These are phyloP conservation scores for Hofmannophila pseudospretella DNA, from an alignment of 2,888 invertebrate species.

Conservation along the genomic window DNA sequence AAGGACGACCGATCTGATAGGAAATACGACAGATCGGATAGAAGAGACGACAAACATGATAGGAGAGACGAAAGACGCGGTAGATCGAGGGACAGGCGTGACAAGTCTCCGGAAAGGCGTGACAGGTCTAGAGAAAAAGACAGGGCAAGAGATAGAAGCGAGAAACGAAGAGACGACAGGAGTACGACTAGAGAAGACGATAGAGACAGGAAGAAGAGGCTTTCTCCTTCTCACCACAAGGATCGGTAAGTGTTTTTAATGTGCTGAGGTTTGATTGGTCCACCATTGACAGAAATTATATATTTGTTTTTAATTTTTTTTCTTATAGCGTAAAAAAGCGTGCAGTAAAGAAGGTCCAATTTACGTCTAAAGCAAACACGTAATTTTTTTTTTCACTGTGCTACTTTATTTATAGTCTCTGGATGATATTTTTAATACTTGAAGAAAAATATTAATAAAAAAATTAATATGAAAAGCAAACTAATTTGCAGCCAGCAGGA, in stretches of 20 bases:
- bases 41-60: conserved; percentile 8
- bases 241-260: conserved; percentile 27
- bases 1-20: conserved; percentile 2
- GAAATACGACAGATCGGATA: conserved; percentile 13
- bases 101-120: conserved; percentile 14
- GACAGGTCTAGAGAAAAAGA: conserved; percentile 16
- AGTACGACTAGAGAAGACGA: conserved; percentile 20
- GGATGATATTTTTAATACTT: too few species aligned
- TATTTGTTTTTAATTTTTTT: conserved; percentile 9
- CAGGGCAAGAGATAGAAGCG: conserved; percentile 13
- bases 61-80: conserved; percentile 15
- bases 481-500: too few species aligned
- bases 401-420: neutral
- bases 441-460: too few species aligned
- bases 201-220: conserved; percentile 30
- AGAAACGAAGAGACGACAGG: conserved; percentile 19
- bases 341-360: conserved; percentile 1
- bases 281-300: too few species aligned
- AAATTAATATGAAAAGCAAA: too few species aligned
- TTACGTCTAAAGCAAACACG: neutral
- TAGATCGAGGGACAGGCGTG: conserved; percentile 17
- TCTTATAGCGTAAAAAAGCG: conserved; percentile 1
- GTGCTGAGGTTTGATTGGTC: too few species aligned
- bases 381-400: neutral
- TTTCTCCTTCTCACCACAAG: conserved; percentile 39